phyloP scores from a whole-genome alignment of 2,797 vertebrate species.

The Pachyuromys duprasi region DNA sequence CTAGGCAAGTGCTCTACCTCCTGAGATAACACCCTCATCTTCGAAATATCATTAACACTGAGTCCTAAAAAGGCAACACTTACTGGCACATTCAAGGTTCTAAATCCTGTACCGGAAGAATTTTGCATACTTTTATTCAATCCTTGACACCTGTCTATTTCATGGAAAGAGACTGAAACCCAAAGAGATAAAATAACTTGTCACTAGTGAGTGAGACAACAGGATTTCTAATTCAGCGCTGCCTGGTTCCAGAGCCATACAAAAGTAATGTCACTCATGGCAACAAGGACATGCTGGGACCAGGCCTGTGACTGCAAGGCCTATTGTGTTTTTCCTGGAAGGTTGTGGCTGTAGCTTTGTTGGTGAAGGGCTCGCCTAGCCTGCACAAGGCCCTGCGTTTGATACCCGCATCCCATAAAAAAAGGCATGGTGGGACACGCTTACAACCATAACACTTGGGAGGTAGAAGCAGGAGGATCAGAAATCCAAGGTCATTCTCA shows the following conservation, averaged over 20 bases:
- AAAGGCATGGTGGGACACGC: background rate
- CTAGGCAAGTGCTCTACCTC: background rate
- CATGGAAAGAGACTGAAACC: background rate
- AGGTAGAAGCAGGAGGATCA: background rate
- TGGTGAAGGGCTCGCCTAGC: background rate
- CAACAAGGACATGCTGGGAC: background rate
- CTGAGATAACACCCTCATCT: background rate
- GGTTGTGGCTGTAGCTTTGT: background rate
- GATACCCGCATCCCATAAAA: background rate
- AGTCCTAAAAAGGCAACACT: conserved; percentile 1
- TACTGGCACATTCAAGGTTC: background rate
- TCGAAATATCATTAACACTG: background rate
- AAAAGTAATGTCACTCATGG: background rate
- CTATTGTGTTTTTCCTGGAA: background rate
- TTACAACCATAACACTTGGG: background rate
- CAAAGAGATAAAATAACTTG: background rate
- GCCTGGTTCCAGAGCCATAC: background rate
- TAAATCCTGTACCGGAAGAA: background rate
- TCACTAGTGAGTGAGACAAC: background rate
- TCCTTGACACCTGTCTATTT: conserved; percentile 8
- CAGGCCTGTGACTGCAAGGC: background rate
- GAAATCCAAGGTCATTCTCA: background rate
- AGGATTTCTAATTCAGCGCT: background rate
- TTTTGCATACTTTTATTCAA: conserved; percentile 25
- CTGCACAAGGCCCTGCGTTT: background rate